Percentiles rank a stretch among this genome's conserved stretches.
phyloP scores from a whole-genome alignment of 2,113 vertebrate genomes.

The Antigone vipio region DNA sequence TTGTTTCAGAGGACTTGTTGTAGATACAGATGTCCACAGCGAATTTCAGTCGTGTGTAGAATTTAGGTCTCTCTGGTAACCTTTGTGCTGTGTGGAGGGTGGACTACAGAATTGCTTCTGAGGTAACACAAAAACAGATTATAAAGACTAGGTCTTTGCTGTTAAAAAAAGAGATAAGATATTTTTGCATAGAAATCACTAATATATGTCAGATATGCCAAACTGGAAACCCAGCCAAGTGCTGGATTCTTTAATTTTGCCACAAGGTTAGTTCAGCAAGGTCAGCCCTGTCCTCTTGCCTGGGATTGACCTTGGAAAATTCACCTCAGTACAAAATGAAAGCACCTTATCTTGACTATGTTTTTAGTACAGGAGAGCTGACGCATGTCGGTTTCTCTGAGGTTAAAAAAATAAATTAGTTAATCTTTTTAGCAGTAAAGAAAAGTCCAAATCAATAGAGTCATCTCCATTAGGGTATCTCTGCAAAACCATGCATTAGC shows the following conservation, averaged over 20 bases:
- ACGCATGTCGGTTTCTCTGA: neutral
- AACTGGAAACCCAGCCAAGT: neutral
- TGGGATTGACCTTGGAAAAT: neutral
- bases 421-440: neutral
- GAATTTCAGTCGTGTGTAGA: neutral
- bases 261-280: neutral
- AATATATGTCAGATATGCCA: neutral
- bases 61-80: neutral
- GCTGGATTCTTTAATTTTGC: neutral
- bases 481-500: neutral
- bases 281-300: neutral
- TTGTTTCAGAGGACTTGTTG: neutral
- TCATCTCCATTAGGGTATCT: neutral
- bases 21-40: neutral
- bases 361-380: neutral
- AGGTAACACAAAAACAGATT: neutral
- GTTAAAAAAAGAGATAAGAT: neutral
- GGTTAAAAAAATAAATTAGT: neutral
- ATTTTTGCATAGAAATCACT: neutral
- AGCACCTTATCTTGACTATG: neutral
- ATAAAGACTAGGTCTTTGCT: neutral
- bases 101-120: neutral
- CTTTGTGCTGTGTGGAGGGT: neutral
- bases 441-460: neutral
- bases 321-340: neutral